A percentile compares a stretch with the other conserved stretches of the same genome.
Conservation (phyloP, 2,888 invertebrate genomes). For the Ypsolopha sequella region DNA sequence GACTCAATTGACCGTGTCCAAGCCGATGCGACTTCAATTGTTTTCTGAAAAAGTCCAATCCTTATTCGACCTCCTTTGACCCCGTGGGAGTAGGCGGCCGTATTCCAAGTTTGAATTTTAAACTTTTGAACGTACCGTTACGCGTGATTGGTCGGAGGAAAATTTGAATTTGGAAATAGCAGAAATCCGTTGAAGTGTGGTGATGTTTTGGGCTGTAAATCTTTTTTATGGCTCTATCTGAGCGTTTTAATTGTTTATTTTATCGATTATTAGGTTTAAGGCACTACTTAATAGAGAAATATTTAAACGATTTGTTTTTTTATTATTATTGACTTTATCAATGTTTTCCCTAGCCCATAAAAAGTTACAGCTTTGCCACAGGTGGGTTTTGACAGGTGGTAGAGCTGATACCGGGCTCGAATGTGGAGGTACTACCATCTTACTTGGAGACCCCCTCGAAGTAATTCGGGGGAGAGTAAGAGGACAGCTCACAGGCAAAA, state of each 20-base stretch:
- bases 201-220: not conserved
- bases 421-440: too few species aligned
- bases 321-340: too few species aligned
- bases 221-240: too few species aligned
- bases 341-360: too few species aligned
- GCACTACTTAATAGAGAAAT: not conserved
- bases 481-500: too few species aligned
- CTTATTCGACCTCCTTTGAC: conserved; percentile 32
- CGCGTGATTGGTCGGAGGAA: conserved; percentile 23
- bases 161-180: not conserved
- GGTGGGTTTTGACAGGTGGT: too few species aligned
- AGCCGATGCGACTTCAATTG: conserved; percentile 8
- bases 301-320: too few species aligned
- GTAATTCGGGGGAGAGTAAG: too few species aligned
- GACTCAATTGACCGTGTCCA: conserved; percentile 41
- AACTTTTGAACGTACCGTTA: conserved; percentile 11
- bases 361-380: too few species aligned
- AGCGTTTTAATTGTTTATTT: not conserved
- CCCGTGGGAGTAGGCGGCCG: conserved; percentile 33
- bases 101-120: conserved; percentile 19
- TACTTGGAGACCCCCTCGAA: too few species aligned
- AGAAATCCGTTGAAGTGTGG: not conserved
- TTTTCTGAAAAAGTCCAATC: conserved; percentile 39
- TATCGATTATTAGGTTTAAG: not conserved
- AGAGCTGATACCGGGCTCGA: too few species aligned